Evolutionary conservation across 2,113 vertebrate genomes (phyloP), one percentile per base, ranked within the genome.

Genomic region (Grallaria varia): DNA sequence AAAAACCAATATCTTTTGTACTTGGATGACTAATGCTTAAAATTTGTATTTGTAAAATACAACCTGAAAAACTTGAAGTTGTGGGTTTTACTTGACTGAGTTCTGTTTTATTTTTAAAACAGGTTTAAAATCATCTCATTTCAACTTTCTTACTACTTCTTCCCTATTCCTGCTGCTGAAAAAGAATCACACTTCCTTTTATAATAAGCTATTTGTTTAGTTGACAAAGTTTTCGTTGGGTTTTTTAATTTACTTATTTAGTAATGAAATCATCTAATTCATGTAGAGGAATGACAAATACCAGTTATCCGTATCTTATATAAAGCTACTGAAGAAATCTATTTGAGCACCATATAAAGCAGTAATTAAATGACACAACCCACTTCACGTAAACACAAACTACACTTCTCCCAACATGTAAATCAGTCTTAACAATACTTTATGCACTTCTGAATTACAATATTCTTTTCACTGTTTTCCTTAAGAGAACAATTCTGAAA

Each of bases 201-300:
- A 85, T 12, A 93, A 76, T 35, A 28, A 89, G 35, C 15, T 94
- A 17, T 6, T 37, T 3, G 14, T 33, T 45, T 31, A n/a, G 9
- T 18, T 55, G 8, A 22, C 14, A 4, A 10, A 8, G 3, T 1
- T 4, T 16, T 35, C 33, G 9, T 22, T 23, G 5, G 25, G 12
- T 28, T 28, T 27, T 39, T 62, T n/a, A 44, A 68, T 28, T 62
- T n/a, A 44, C 64, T 28, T 81, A 44, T 93, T 95, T 88, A 87
- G 23, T 93, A 95, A 59, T 50, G 95, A 94, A 96, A 85, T 90
- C 71, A 84, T 81, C 82, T 71, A 31, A 79, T 6, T 88, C 30
- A 50, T 89, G 77, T 63, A 84, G 28, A 90, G 9, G 80, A 77
- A 45, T 92, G 42, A 62, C n/a, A 78, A 78, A 39, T 58, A 42